phyloP scores from a whole-genome alignment of 2,888 invertebrate species.

The Ramazzottius varieornatus region DNA sequence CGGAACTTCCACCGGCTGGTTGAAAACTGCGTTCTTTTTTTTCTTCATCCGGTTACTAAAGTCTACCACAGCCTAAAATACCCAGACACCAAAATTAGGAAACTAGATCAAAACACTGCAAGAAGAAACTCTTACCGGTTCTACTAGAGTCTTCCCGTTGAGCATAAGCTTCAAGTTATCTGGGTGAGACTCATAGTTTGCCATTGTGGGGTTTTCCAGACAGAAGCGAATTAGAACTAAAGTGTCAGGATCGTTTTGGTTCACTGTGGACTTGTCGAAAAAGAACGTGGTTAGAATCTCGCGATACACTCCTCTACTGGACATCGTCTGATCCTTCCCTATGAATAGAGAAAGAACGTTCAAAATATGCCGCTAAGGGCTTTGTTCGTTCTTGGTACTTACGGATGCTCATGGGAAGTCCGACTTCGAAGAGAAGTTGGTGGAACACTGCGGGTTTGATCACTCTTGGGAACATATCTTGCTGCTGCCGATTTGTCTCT shows the following conservation, averaged over 20 bases:
- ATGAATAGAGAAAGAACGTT: neutral
- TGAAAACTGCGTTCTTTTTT: neutral
- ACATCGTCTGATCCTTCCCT: neutral
- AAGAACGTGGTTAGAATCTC: neutral
- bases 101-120: neutral
- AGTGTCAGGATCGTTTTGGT: neutral
- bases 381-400: neutral
- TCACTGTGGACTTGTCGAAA: neutral
- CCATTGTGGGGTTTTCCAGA: neutral
- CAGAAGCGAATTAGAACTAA: neutral
- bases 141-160: conserved; percentile 1
- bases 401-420: neutral
- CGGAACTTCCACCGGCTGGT: neutral
- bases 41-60: conserved; percentile 3
- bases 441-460: neutral
- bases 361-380: neutral
- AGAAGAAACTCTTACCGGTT: neutral
- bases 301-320: neutral
- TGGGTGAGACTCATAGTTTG: neutral
- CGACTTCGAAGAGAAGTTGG: neutral
- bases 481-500: no score
- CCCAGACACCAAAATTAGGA: neutral
- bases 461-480: no score
- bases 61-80: neutral
- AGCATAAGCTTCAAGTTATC: neutral